These are phyloP conservation scores for Labeo rohita DNA, from an alignment of 2,113 vertebrate genomes.

Conservation along the genomic window DNA sequence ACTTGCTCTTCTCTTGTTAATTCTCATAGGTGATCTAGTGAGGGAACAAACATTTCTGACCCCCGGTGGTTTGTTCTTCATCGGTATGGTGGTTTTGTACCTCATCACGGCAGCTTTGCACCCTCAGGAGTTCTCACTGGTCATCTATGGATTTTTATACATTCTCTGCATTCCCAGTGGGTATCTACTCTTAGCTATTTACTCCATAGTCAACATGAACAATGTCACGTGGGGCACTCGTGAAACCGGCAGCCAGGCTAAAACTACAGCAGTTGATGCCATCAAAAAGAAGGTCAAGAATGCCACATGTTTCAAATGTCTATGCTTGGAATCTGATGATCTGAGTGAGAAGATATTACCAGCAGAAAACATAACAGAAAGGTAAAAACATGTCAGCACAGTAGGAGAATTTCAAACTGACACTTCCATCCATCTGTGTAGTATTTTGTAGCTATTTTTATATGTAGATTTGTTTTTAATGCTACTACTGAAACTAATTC, in stretches of 20 bases:
- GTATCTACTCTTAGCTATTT: slow-evolving; percentile 66
- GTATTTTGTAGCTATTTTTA: no score
- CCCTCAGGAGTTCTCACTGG: slow-evolving; percentile 63
- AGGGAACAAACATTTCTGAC: slow-evolving; percentile 59
- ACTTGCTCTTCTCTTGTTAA: not conserved
- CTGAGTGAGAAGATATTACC: not conserved
- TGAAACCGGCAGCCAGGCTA: slow-evolving; percentile 48
- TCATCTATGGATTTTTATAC: slow-evolving; percentile 66
- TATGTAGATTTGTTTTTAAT: not conserved
- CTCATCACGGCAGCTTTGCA: slow-evolving; percentile 60
- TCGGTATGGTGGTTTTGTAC: slow-evolving; percentile 58
- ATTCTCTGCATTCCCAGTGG: slow-evolving; percentile 67
- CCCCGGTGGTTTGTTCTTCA: slow-evolving; percentile 63
- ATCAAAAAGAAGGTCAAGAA: slow-evolving; percentile 39
- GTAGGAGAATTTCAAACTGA: not conserved
- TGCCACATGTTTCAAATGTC: slow-evolving; percentile 58
- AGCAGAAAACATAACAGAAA: not conserved
- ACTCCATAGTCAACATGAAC: slow-evolving; percentile 70
- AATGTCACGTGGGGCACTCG: slow-evolving; percentile 68
- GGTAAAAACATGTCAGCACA: not conserved
- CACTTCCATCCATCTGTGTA: not conserved
- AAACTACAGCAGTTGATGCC: not conserved
- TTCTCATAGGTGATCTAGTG: slow-evolving; percentile 57
- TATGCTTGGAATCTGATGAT: not conserved
- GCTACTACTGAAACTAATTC: not conserved